These are phyloP conservation scores for Mormoops blainvillei DNA, from an alignment of 2,113 vertebrate genomes.

Conservation along the genomic window DNA sequence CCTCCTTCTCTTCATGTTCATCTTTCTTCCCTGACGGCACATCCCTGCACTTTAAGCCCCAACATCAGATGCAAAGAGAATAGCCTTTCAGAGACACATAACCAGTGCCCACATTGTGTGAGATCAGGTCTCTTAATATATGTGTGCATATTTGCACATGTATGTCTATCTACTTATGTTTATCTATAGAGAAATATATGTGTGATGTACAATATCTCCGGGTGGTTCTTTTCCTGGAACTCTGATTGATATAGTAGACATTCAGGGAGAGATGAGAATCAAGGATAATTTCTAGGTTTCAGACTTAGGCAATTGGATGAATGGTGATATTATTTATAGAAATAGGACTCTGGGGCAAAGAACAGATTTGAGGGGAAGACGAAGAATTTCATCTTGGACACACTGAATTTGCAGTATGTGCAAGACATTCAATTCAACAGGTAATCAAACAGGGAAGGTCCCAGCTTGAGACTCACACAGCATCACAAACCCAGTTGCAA, in stretches of 20 bases:
- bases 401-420: not conserved
- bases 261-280: not conserved
- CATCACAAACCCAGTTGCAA: not conserved
- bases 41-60: not conserved
- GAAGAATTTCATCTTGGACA: not conserved
- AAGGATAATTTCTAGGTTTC: not conserved
- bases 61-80: not conserved
- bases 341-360: not conserved
- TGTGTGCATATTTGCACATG: not conserved
- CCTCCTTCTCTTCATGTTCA: not conserved
- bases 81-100: not conserved
- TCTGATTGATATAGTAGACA: not conserved
- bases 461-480: not conserved
- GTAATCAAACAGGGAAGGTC: not conserved
- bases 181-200: no score
- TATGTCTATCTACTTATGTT: not conserved
- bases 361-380: not conserved
- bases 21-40: not conserved
- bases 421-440: not conserved
- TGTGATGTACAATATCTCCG: not conserved
- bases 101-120: not conserved
- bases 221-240: not conserved
- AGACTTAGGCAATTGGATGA: not conserved
- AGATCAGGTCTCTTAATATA: not conserved
- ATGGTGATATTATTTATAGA: not conserved